Percentiles rank a stretch among this genome's conserved stretches.
phyloP scores from a whole-genome alignment of 2,113 vertebrate genomes.

The Oophaga pumilio region DNA sequence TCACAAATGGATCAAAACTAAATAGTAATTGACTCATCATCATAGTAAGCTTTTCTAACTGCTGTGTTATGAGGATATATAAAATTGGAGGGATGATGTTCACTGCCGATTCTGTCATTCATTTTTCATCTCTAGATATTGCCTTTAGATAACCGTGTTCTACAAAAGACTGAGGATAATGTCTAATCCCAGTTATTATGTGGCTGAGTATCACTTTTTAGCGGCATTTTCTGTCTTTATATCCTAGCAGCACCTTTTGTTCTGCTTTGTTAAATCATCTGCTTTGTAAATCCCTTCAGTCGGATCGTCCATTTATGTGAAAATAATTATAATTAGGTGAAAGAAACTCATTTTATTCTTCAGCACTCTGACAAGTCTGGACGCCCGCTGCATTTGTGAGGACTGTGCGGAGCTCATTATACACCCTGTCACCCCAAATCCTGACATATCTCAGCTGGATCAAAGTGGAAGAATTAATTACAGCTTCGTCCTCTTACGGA shows the following conservation, averaged over 20 bases:
- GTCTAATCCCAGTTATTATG: background rate
- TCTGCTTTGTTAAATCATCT: background rate
- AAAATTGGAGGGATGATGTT: background rate
- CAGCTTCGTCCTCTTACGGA: background rate
- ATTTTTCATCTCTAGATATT: background rate
- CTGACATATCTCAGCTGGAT: background rate
- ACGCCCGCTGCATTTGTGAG: background rate
- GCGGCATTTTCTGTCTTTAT: background rate
- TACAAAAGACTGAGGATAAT: background rate
- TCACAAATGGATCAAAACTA: no score
- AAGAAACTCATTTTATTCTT: background rate
- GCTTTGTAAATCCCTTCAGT: background rate
- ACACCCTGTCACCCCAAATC: background rate
- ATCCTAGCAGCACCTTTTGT: background rate
- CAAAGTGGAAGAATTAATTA: background rate
- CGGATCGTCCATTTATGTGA: slow-evolving; percentile 1
- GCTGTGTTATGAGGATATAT: background rate
- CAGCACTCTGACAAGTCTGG: background rate
- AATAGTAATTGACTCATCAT: background rate
- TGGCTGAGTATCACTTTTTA: background rate
- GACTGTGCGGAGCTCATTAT: background rate
- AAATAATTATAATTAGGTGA: background rate
- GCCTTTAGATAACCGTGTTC: background rate
- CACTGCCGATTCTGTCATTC: background rate
- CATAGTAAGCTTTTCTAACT: background rate